Evolutionary conservation across 1,140 invertebrate species (phyloP).

Genomic region (Helicoverpa zea): DNA sequence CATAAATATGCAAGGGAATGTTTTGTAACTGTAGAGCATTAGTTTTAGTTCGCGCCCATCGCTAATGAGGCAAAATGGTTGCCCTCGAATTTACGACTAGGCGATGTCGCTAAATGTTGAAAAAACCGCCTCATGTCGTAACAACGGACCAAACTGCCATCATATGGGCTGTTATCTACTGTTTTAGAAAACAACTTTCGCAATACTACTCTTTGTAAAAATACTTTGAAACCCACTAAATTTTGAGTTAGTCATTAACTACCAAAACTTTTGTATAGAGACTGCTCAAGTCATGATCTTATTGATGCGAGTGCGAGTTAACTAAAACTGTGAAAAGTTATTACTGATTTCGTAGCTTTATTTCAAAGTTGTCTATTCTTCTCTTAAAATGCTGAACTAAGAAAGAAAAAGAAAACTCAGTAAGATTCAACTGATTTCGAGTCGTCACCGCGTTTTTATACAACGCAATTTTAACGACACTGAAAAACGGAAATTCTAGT

Average conservation of each 20-base stretch:
- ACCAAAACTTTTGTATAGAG: conserved; percentile 23
- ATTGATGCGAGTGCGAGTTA: not conserved
- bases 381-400: too few relatives aligned
- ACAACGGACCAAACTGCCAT: conserved; percentile 64
- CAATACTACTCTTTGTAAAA: conserved; percentile 49
- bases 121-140: conserved; percentile 70
- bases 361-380: too few relatives aligned
- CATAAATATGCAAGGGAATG: conserved; percentile 46
- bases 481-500: not conserved
- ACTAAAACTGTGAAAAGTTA: not conserved
- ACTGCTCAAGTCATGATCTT: not conserved
- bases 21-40: conserved; percentile 47
- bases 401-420: too few relatives aligned
- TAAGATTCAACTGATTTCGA: too few relatives aligned
- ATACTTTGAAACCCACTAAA: conserved; percentile 39
- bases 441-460: not conserved
- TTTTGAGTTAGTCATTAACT: conserved; percentile 10
- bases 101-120: conserved; percentile 71
- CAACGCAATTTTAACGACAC: not conserved
- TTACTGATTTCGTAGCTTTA: not conserved
- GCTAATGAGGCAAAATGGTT: conserved; percentile 75
- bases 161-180: conserved; percentile 47
- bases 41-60: conserved; percentile 63
- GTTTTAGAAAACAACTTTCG: conserved; percentile 54
- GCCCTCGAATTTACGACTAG: conserved; percentile 72